Evolutionary conservation across 2,113 vertebrate genomes (phyloP), one percentile per base, ranked within the genome.

Genomic region (Delphinapterus leucas): DNA sequence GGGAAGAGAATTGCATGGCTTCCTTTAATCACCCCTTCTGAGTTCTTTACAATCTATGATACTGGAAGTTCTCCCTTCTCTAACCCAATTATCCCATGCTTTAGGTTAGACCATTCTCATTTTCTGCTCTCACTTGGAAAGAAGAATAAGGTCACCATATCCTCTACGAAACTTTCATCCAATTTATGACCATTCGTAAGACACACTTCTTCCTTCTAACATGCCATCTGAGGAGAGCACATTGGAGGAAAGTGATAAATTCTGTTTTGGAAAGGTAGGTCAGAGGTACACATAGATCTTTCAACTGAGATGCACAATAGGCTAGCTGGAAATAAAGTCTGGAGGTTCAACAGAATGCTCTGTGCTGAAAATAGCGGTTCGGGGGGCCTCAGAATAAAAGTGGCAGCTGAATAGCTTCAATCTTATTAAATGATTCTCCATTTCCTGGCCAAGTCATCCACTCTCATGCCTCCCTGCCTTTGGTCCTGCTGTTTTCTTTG

Each of bases 231-330:
- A 96, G 87, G 67, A 94, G 15, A 97, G 21, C 41, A 83, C 36
- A 33, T 38, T 96, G 87, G 74, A 87, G 11, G 53, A 74, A 95
- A 95, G 86, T 44, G 87, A 83, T 83, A 41, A 79, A 87, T 90
- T 68, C 90, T 88, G 41, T 95, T 96, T 89, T 55, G 70, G 86
- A 97, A 96, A 95, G 80, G 68, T 81, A 87, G 70, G 83, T 96
- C 93, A 96, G 95, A 96, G 74, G 23, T 84, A 26, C 80, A 63
- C 71, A 47, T 84, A 96, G 85, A 95, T 96, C 80, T 96, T 96
- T 96, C 96, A 95, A 84, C 68, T 93, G 90, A 93, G 63, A 67
- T 87, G 17, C 63, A 97, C 86, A 98, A 95, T 95, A 93, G 58
- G 47, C 41, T 93, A 74, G 82, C 93, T 90, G 87, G 71, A 89